These are phyloP conservation scores for Pachliopta kotzebuea DNA, from an alignment of 2,888 invertebrate genomes.

Conservation along the genomic window DNA sequence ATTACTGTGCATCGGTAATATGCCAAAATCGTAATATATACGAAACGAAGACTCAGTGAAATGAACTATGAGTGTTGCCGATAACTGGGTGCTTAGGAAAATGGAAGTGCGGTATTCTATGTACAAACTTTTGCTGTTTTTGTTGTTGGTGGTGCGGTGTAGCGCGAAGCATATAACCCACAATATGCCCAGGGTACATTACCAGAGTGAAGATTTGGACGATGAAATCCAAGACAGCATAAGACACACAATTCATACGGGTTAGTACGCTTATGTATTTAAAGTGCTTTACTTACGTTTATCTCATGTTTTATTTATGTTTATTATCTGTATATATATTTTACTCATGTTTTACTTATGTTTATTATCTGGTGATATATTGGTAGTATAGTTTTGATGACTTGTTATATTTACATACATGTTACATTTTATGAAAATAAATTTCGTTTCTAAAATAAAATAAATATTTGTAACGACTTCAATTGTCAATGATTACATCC, in stretches of 20 bases:
- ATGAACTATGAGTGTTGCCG: conserved; percentile 57
- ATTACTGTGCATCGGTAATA: conserved; percentile 36
- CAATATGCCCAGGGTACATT: conserved; percentile 41
- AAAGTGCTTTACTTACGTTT: background rate
- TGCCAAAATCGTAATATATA: conserved; percentile 38
- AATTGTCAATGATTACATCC: too few relatives aligned
- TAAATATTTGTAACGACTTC: too few relatives aligned
- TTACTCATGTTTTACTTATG: too few relatives aligned
- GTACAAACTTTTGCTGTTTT: conserved; percentile 69
- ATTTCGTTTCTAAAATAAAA: too few relatives aligned
- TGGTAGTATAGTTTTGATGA: too few relatives aligned
- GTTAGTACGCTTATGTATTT: conserved; percentile 48
- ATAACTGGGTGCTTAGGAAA: conserved; percentile 59
- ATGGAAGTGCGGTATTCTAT: conserved; percentile 70
- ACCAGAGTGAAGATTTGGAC: conserved; percentile 39
- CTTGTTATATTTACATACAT: too few relatives aligned
- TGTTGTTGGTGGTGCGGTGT: conserved; percentile 68
- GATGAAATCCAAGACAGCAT: conserved; percentile 63
- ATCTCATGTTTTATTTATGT: too few relatives aligned
- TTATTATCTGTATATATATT: too few relatives aligned
- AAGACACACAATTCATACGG: conserved; percentile 66
- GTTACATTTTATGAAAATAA: too few relatives aligned
- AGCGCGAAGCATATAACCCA: conserved; percentile 62
- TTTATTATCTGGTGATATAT: too few relatives aligned
- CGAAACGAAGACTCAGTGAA: conserved; percentile 36